These are phyloP conservation scores for Strongylocentrotus purpuratus DNA, from an alignment of 35 echinoderm and acorn worm species.

Conservation along the genomic window DNA sequence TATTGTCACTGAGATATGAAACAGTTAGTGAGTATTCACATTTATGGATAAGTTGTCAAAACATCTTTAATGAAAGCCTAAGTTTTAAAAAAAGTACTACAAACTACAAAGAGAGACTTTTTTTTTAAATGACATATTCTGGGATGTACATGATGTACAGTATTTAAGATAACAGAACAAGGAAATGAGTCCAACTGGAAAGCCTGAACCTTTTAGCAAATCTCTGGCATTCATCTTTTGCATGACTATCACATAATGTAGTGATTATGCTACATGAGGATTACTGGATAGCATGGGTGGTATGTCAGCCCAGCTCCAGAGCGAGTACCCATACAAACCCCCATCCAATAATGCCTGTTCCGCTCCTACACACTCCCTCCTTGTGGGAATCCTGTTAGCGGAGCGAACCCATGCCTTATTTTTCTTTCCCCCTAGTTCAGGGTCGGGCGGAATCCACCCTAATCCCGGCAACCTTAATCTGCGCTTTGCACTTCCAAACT, in stretches of 20 bases:
- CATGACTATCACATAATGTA: conserved; percentile 45
- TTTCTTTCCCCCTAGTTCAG: conserved; percentile 51
- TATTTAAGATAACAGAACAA: not conserved
- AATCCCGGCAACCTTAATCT: conserved; percentile 48
- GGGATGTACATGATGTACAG: too few species aligned
- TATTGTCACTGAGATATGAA: not conserved
- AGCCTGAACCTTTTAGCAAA: not conserved
- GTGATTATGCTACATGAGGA: conserved; percentile 19
- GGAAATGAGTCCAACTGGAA: not conserved
- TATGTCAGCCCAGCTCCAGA: conserved; percentile 16
- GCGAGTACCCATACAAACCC: not conserved
- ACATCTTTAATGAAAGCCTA: not conserved
- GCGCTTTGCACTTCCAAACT: conserved; percentile 46
- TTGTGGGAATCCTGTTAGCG: conserved; percentile 36
- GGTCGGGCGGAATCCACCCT: conserved; percentile 28
- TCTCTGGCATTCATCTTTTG: conserved; percentile 11
- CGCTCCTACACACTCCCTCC: not conserved
- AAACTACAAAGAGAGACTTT: too few species aligned
- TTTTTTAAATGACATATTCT: too few species aligned
- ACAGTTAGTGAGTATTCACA: not conserved
- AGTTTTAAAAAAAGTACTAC: not conserved
- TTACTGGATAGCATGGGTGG: conserved; percentile 26
- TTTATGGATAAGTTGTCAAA: not conserved
- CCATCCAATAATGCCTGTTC: not conserved
- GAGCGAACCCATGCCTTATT: conserved; percentile 29